Base-by-base conservation (phyloP, 1,140 invertebrate species). In the Lutraria rhynchaena region DNA sequence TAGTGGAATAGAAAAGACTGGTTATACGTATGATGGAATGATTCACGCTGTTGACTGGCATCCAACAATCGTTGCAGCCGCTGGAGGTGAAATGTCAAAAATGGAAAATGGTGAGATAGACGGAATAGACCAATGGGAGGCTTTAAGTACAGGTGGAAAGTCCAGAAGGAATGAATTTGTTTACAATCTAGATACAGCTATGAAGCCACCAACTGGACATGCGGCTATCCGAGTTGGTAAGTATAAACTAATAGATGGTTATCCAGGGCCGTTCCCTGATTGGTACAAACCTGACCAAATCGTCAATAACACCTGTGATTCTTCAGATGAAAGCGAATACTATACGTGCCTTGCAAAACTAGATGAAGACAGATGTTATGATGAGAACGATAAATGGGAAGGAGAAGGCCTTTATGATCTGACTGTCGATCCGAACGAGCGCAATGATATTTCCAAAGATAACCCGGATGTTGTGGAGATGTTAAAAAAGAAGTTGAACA, bases 151-250 rank as follows among this genome's bases (percentile, higher is more conserved):
- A 9, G 55, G 60, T 0, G 15, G 9, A 17, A 49, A 35, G 15
- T 81, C 81, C 22, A 65, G 37, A 7, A 61, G 86, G 46, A 84
- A 49, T 24, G 82, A 83, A 27, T 80, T 87, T 53, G 73, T 87
- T 22, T 87, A 87, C 70, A 83, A 85, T 71, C 35, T 85, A 15
- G 85, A 86, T 35, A 65, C 76, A 57, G 24, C 75, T n/a, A 19
- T 60, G 11, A 58, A 35, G 15, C 51, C 63, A 5, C 19, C 51
- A n/a, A 53, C 77, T 17, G 82, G 82, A 24, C 77, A 84, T 58
- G 85, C 85, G 1, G 89, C 86, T 1, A 89, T 89, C 41, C 83
- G 63, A 17, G 53, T 81, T 24, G 69, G 55, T 15, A 24, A 81
- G 19, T 81, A 57, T 37, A 81, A 75, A 37, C 46, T 84, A 17